Base-by-base conservation (phyloP, 2,888 invertebrate genomes). In the Buathra laborator region DNA sequence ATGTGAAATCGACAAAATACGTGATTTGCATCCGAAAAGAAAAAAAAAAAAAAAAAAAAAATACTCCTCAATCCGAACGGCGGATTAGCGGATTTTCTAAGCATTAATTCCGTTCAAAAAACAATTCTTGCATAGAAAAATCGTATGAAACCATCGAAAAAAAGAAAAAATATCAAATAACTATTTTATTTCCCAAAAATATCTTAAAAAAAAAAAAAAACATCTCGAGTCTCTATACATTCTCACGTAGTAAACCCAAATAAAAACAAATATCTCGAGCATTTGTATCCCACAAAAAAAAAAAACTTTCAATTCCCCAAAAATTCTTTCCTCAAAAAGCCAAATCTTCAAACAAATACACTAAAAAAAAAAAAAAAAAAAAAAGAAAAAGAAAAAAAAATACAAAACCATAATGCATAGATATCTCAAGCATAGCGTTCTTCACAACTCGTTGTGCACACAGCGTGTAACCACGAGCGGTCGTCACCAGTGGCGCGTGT, bases 381-480 rank as follows among this genome's bases (percentile, higher is more conserved):
- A 16, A 0, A 56, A 56, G n/a, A n/a, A 56, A 4, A 7, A 24
- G 3, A 3, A 19, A 24, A 53, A 24, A 16, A 0, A 56, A 56
- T 7, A 0, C 5, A 53, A 53, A 51, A 53, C 5, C 16, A 53
- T 16, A 16, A 16, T 12, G 32, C n/a, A 62, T 4, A 10, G 62
- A 70, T 56, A 78, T 59, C 46, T 67, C 62, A 74, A 59, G 71
- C 4, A 59, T 81, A 44, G 74, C 77, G 74, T 84, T 82, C 64
- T 78, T 24, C 37, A 75, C 43, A 66, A 83, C 83, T 78, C 81
- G 85, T 74, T 87, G 86, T 84, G 84, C 82, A 87, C 83, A 72
- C 83, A 86, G 82, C 85, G 84, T 86, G 86, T 80, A 85, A 86
- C 84, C 86, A 87, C 83, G 82, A 70, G 75, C 83, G 76, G 81